A percentile compares a stretch with the other conserved stretches of the same genome.
These are phyloP conservation scores for Trachelus iudaicus DNA, from an alignment of 2,888 invertebrate genomes.

Conservation along the genomic window DNA sequence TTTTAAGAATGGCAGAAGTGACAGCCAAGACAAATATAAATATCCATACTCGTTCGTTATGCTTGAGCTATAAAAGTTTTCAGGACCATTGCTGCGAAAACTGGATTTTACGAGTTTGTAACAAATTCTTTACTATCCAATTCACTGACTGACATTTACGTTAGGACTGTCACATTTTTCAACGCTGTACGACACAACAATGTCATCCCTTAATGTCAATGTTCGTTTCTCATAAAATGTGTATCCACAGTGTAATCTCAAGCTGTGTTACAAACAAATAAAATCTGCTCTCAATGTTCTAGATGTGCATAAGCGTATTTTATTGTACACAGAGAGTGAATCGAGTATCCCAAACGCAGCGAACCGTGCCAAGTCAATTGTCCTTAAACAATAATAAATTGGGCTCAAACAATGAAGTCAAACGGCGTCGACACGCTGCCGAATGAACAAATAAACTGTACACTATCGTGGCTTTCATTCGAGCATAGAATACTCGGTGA, in stretches of 20 bases:
- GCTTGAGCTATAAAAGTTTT: not conserved
- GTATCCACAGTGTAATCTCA: not conserved
- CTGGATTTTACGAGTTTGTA: not conserved
- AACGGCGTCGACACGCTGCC: not conserved
- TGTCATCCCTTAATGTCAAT: not conserved
- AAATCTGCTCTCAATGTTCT: not conserved
- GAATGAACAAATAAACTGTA: not conserved
- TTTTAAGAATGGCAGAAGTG: not conserved
- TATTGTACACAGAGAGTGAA: not conserved
- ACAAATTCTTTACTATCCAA: not conserved
- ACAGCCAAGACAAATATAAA: not conserved
- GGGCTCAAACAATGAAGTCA: constrained; percentile 3
- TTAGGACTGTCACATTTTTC: not conserved
- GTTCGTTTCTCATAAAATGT: not conserved
- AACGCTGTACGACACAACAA: not conserved
- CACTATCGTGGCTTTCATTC: not conserved
- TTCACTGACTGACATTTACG: not conserved
- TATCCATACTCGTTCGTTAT: not conserved
- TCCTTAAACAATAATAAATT: constrained; percentile 7
- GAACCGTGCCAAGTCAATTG: not conserved
- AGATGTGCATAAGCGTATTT: not conserved
- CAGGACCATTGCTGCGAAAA: not conserved
- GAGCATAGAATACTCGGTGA: not conserved
- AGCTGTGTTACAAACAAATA: not conserved
- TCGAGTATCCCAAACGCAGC: not conserved